Base-by-base conservation (phyloP, 2,888 invertebrate genomes). In the Aplocera efformata region DNA sequence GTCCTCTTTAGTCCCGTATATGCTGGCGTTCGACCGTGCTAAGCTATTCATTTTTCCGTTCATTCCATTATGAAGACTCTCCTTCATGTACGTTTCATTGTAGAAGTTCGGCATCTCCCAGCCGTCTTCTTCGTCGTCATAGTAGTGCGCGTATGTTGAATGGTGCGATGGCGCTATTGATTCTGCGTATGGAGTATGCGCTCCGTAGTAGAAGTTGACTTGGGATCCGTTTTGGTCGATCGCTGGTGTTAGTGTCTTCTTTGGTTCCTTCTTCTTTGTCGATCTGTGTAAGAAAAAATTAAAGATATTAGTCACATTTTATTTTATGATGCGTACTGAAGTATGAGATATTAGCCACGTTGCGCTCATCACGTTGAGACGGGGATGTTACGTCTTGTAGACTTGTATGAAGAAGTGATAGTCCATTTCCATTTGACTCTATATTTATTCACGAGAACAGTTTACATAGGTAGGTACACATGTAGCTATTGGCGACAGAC, bases 61-160 rank as follows among this genome's bases (percentile, higher is more conserved):
- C 79, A 93, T 92, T 10, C 94, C 94, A 60, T 94, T 96, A 78
- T 96, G 96, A 40, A 97, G 90, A 69, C 96, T 92, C 88, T 96
- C 96, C 85, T 97, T 97, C 96, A 97, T 96, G 71, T 97, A 97
- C 1, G 97, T 96, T 82, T 97, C 97, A 75, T 97, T 97, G 84
- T 97, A 97, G 80, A 97, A 97, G 80, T 97, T 97, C 0, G 97
- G 97, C 97, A 97, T 97, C 74, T 97, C 97, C 97, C 97, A 97
- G 30, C 97, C 97, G 63, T 97, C 97, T 79, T 97, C 97, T 71
- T 97, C 97, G 60, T 97, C 97, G 70, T 97, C 97, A 62, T 97
- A 97, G 76, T 97, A 97, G 74, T 97, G 97, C 2, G 97, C 97
- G 77, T 97, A 97, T 0, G 97, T 97, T 31, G 96, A 97, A 71